Evolutionary conservation across 2,888 invertebrate genomes (phyloP).

Genomic region (Slavum lentiscoides): DNA sequence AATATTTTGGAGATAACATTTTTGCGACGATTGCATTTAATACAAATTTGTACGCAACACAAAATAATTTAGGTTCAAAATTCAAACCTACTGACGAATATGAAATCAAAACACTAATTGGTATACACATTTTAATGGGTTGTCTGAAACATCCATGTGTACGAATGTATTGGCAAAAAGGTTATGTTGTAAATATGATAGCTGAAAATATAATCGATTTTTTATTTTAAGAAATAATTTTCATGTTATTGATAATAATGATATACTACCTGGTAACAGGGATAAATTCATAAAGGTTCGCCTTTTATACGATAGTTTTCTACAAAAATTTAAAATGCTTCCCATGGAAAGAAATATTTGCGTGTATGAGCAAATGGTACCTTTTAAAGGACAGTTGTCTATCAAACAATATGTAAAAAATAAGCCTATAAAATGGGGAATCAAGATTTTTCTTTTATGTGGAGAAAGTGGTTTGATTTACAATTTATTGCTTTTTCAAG

Average conservation of each 20-base stretch:
- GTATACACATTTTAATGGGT: slow-evolving; percentile 56
- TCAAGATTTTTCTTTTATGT: background rate
- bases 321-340: slow-evolving; percentile 53
- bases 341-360: slow-evolving; percentile 55
- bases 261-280: slow-evolving; percentile 11
- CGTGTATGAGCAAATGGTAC: slow-evolving; percentile 59
- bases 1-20: no score
- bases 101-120: slow-evolving; percentile 56
- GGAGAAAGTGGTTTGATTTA: background rate
- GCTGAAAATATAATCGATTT: slow-evolving; percentile 56
- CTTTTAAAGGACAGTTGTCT: slow-evolving; percentile 57
- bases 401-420: background rate
- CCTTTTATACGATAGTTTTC: slow-evolving; percentile 55
- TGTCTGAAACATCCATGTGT: slow-evolving; percentile 56
- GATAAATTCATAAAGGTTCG: slow-evolving; percentile 56
- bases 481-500: background rate
- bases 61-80: no score
- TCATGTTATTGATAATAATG: slow-evolving; percentile 55
- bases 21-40: no score
- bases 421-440: background rate
- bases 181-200: slow-evolving; percentile 55
- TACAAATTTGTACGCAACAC: no score
- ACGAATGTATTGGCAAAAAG: slow-evolving; percentile 55
- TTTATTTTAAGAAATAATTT: slow-evolving; percentile 55
- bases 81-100: no score